phyloP scores from a whole-genome alignment of 2,888 invertebrate genomes.

The Yponomeuta evonymella region DNA sequence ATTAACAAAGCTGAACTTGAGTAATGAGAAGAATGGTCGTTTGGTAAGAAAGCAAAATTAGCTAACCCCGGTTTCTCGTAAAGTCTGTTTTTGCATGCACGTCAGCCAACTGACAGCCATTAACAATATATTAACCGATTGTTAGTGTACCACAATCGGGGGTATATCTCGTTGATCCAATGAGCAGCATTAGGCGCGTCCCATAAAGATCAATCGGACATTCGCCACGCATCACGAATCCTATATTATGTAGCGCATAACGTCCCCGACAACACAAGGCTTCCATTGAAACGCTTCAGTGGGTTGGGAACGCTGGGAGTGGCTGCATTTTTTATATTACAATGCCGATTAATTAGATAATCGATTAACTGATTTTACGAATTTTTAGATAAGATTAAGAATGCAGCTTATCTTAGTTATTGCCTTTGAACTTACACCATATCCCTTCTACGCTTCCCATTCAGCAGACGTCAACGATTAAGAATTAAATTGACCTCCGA shows the following conservation, averaged over 20 bases:
- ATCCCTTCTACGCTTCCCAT: background rate
- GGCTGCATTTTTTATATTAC: background rate
- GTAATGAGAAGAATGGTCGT: too few species aligned
- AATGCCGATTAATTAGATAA: background rate
- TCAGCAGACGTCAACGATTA: constrained; percentile 42
- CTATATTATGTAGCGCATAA: constrained; percentile 51
- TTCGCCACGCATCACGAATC: constrained; percentile 57
- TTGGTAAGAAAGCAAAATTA: too few species aligned
- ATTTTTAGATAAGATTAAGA: background rate
- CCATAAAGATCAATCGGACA: constrained; percentile 72
- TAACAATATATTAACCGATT: too few species aligned
- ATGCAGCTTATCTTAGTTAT: background rate
- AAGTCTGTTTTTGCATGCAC: too few species aligned
- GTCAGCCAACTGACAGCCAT: too few species aligned
- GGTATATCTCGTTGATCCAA: background rate
- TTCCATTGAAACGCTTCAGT: constrained; percentile 19
- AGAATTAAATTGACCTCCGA: constrained; percentile 68
- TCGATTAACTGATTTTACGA: constrained; percentile 18
- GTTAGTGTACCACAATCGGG: background rate
- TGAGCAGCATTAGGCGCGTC: constrained; percentile 37
- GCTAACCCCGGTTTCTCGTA: too few species aligned
- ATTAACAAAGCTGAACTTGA: too few species aligned
- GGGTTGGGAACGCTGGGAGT: background rate
- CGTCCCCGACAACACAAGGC: constrained; percentile 56
- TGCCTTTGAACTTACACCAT: background rate